Percentiles rank a stretch among this genome's conserved stretches.
phyloP scores from a whole-genome alignment of 2,797 vertebrate species.

The Morus bassanus region DNA sequence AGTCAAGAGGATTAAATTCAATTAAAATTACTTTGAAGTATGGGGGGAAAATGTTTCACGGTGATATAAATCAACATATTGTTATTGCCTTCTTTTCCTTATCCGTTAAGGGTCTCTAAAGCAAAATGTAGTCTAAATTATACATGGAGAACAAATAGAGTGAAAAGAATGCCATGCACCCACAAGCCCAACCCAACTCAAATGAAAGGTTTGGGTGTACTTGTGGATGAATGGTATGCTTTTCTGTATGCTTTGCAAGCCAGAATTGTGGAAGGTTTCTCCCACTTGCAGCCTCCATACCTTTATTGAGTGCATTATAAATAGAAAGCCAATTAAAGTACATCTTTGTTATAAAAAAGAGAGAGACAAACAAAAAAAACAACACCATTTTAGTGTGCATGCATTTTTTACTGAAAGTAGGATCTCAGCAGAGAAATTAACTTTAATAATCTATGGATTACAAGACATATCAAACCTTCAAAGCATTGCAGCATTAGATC shows the following conservation, averaged over 20 bases:
- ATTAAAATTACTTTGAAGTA: conserved; percentile 79
- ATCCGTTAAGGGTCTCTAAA: conserved; percentile 59
- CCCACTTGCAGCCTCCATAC: conserved; percentile 47
- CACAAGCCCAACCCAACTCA: conserved; percentile 52
- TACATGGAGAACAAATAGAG: conserved; percentile 43
- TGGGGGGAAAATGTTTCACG: conserved; percentile 65
- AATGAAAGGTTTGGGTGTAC: conserved; percentile 59
- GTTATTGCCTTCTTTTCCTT: conserved; percentile 72
- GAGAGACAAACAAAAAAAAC: conserved; percentile 8
- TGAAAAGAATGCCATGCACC: conserved; percentile 41
- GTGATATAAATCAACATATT: conserved; percentile 72
- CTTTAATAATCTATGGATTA: conserved; percentile 79
- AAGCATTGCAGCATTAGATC: conserved; percentile 69
- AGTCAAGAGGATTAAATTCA: conserved; percentile 80
- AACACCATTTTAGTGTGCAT: conserved; percentile 37
- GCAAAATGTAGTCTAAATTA: conserved; percentile 58
- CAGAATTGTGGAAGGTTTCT: conserved; percentile 35
- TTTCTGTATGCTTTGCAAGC: conserved; percentile 43
- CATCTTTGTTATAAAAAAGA: conserved; percentile 53
- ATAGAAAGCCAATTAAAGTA: conserved; percentile 70
- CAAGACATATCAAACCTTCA: conserved; percentile 73
- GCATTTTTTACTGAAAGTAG: conserved; percentile 59
- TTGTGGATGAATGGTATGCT: conserved; percentile 20
- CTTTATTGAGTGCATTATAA: conserved; percentile 58
- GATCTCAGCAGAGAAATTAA: conserved; percentile 77